phyloP scores from a whole-genome alignment of 2,113 vertebrate genomes.

The Sialia sialis region DNA sequence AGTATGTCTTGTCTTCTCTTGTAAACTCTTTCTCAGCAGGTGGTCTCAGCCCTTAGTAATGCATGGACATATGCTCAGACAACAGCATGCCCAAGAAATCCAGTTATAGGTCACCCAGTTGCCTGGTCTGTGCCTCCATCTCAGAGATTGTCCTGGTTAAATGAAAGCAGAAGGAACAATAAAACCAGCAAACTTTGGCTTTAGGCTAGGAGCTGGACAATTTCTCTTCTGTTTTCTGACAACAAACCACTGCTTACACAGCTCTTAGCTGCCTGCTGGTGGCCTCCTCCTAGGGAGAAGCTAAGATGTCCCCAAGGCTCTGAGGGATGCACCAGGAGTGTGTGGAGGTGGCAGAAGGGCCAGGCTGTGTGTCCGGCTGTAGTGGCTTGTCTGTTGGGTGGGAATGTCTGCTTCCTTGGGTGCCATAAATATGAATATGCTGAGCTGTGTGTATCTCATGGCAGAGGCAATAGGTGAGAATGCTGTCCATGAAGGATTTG shows the following conservation, averaged over 20 bases:
- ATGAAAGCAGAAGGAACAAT: not conserved
- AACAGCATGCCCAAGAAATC: not conserved
- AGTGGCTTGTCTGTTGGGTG: not conserved
- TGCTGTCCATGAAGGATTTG: not conserved
- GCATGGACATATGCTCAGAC: not conserved
- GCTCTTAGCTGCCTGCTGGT: not conserved
- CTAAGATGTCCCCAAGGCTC: not conserved
- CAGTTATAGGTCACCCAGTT: not conserved
- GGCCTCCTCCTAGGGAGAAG: not conserved
- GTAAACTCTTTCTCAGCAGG: not conserved
- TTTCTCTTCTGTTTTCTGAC: slow-evolving; percentile 23
- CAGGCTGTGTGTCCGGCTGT: not conserved
- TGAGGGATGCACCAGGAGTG: not conserved
- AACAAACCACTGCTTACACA: not conserved
- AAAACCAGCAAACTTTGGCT: not conserved
- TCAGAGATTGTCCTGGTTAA: not conserved
- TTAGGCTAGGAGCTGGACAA: not conserved
- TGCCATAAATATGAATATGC: not conserved
- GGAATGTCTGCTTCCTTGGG: not conserved
- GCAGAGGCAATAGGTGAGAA: not conserved
- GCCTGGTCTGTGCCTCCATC: not conserved
- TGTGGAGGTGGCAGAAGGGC: not conserved
- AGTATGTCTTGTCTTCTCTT: not conserved
- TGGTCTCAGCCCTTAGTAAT: not conserved
- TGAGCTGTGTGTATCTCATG: not conserved